Evolutionary conservation across 2,113 vertebrate genomes (phyloP), one percentile per base, ranked within the genome.

Genomic region (Entomyzon cyanotis): DNA sequence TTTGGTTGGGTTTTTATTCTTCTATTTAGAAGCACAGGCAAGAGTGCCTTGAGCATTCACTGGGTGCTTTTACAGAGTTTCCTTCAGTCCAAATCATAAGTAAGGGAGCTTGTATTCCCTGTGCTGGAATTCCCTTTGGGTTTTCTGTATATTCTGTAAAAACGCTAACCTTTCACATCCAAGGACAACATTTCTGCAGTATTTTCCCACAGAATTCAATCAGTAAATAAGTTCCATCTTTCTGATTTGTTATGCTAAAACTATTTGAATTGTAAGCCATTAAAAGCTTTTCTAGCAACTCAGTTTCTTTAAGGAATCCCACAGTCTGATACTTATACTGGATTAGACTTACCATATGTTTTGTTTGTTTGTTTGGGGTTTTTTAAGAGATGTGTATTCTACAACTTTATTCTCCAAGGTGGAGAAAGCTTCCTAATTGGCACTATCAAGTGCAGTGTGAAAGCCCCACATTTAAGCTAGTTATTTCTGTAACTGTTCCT

Each of bases 141-240:
- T 64, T 90, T 95, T 95, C 78, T 94, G 91, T 84, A 70, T 95
- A 94, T 50, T 94, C 70, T 87, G 87, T 91, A 80, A 50, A 76
- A 95, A 87, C 0, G 6, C 52, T 96, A 93, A 94, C 91, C 93
- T 95, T 95, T 91, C 84, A 80, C 63, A 90, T 96, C 94, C 96
- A 96, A 95, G 91, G 89, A 95, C 93, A 96, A 96, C 91, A 97
- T 97, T 96, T 96, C 75, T 90, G 59, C 89, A 95, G 70, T 63
- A 93, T 95, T 97, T 97, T 97, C 96, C 95, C 96, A 97, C 94
- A 93, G 87, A 94, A 94, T 93, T 89, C 27, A 87, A 94, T 77
- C 67, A 95, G 91, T 95, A 97, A 95, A 95, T 96, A 95, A 91
- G 89, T 95, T 95, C 94, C 84, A 83, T 95, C 71, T 93, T 95